Percentiles rank a stretch among this genome's conserved stretches.
phyloP scores from a whole-genome alignment of 2,888 invertebrate genomes.

The Acleris holmiana region DNA sequence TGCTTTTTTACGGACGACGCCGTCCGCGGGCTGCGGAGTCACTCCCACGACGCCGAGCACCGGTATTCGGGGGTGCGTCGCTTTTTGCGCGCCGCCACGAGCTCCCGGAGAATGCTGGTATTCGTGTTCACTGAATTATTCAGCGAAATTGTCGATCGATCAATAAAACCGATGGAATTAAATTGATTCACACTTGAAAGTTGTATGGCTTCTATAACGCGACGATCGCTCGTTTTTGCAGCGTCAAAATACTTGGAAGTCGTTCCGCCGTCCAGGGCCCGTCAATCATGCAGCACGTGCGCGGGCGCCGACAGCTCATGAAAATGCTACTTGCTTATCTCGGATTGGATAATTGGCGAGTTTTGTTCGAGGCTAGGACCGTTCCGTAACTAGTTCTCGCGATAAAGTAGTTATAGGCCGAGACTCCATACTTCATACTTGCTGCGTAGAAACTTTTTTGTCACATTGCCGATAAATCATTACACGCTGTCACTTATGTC shows the following conservation, averaged over 20 bases:
- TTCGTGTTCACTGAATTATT: slow-evolving; percentile 82
- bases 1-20: slow-evolving; percentile 68
- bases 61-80: slow-evolving; percentile 60
- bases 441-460: slow-evolving; percentile 46
- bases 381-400: slow-evolving; percentile 57
- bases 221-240: slow-evolving; percentile 69
- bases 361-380: slow-evolving; percentile 52
- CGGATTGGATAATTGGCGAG: slow-evolving; percentile 62
- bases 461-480: slow-evolving; percentile 55
- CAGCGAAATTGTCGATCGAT: slow-evolving; percentile 80
- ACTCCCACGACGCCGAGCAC: slow-evolving; percentile 72
- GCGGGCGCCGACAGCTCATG: slow-evolving; percentile 53
- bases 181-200: slow-evolving; percentile 82
- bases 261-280: slow-evolving; percentile 71
- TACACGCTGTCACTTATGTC: slow-evolving; percentile 53
- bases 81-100: slow-evolving; percentile 75
- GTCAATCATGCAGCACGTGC: slow-evolving; percentile 75
- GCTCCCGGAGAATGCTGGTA: slow-evolving; percentile 72
- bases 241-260: slow-evolving; percentile 74
- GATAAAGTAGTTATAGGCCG: slow-evolving; percentile 47
- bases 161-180: slow-evolving; percentile 81
- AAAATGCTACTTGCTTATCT: slow-evolving; percentile 62
- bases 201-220: slow-evolving; percentile 74
- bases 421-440: slow-evolving; percentile 49
- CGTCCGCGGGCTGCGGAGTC: slow-evolving; percentile 60